Base-by-base conservation (phyloP, 2,888 invertebrate genomes). In the Norana najaformis region DNA sequence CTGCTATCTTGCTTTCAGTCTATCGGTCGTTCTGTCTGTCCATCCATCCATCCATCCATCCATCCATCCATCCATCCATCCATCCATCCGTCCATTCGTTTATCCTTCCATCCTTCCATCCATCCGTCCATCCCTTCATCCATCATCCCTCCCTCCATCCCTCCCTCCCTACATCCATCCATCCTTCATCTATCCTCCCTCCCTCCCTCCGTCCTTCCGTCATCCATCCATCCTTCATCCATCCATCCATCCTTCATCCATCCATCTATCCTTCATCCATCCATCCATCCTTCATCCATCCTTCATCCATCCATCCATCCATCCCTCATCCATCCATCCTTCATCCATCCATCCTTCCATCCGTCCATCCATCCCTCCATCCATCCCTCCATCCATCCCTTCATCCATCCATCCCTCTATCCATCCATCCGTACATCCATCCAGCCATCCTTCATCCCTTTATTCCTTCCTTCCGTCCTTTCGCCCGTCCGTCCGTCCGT, bases 301-400 rank as follows among this genome's bases (percentile, higher is more conserved):
- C n/a, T n/a, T n/a, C n/a, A n/a, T 82, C 82, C 82, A 30, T 82
- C 82, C 82, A 20, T 82, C n/a, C 82, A 20, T 34, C 82, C 82
- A 20, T 34, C 34, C 82, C 16, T 82, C 82, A 20, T 34, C 34
- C 82, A 82, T 82, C 34, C 82, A 82, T 82, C 8, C n/a, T n/a
- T n/a, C 82, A 82, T 82, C 82, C n/a, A 82, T 82, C 82, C 82
- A 82, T 82, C n/a, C 82, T 23, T 82, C 82, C 82, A 82, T 82
- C 82, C 82, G 23, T 82, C 82, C 82, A 82, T 82, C 82, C 82
- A 82, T 82, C 30, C 34, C 16, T 82, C 82, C 41, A 41, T 41
- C 41, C 41, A 4, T 4, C 41, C 5, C 13, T 41, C 41, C 41
- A 41, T 41, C 41, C 41, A 41, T 41, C 41, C 14, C 13, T 41